phyloP scores from a whole-genome alignment of 2,797 vertebrate genomes.

The Diplodus puntazzo region DNA sequence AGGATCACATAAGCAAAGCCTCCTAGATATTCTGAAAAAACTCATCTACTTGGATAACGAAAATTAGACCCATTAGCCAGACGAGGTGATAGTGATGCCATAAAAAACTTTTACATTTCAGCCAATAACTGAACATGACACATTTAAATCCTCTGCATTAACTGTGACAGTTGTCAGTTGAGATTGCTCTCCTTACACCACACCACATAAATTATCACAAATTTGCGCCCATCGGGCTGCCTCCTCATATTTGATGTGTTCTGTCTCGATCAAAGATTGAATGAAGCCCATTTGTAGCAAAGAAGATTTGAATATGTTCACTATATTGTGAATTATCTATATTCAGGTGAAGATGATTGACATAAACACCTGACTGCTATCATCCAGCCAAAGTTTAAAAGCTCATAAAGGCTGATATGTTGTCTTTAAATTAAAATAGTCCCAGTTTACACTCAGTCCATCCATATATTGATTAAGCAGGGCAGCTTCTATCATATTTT shows the following conservation, averaged over 20 bases:
- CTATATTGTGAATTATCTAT: too few species aligned
- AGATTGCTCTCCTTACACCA: neutral
- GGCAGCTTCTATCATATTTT: neutral
- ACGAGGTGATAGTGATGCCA: slow-evolving; percentile 20
- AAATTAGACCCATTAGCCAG: slow-evolving; percentile 35
- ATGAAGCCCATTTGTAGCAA: neutral
- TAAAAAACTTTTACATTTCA: slow-evolving; percentile 33
- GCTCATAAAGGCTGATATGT: neutral
- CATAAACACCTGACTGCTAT: neutral
- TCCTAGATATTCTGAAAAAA: slow-evolving; percentile 6
- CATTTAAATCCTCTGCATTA: slow-evolving; percentile 1
- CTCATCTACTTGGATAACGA: slow-evolving; percentile 10
- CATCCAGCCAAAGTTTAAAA: neutral
- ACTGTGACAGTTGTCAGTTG: neutral
- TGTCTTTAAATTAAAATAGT: too few species aligned
- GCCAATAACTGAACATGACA: slow-evolving; percentile 26
- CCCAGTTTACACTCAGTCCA: neutral
- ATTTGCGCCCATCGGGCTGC: neutral
- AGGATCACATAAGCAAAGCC: neutral
- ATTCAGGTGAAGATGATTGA: neutral
- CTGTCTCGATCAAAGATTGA: neutral
- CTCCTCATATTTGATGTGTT: neutral
- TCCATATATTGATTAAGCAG: neutral
- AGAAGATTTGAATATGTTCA: neutral
- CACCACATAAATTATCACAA: neutral